Evolutionary conservation across 2,797 vertebrate species (phyloP).

Genomic region (Champsocephalus gunnari): DNA sequence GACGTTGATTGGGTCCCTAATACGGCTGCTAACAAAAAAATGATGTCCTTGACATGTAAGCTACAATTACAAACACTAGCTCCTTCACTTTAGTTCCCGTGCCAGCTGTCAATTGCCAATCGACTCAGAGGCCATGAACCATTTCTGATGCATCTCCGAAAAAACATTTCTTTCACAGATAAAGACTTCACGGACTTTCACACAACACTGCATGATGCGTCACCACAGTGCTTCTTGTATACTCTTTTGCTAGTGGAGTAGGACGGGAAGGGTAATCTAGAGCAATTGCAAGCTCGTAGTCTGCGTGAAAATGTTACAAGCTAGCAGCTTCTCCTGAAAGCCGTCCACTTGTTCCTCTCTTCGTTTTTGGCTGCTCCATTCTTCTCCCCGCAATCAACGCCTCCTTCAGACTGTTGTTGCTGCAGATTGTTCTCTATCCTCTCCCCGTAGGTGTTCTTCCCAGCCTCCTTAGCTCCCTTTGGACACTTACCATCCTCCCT

Average conservation of each 20-base stretch:
- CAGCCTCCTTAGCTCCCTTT: slow-evolving; percentile 55
- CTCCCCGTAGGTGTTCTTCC: slow-evolving; percentile 62
- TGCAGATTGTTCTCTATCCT: slow-evolving; percentile 37
- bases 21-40: too few species aligned
- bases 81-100: too few species aligned
- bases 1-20: too few species aligned
- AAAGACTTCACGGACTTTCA: neutral
- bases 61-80: too few species aligned
- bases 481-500: slow-evolving; percentile 52
- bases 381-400: slow-evolving; percentile 39
- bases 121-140: too few species aligned
- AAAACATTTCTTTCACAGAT: too few species aligned
- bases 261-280: slow-evolving; percentile 13
- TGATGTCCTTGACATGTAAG: too few species aligned
- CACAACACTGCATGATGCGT: neutral
- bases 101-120: too few species aligned
- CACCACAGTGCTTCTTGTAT: neutral
- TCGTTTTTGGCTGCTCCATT: slow-evolving; percentile 7
- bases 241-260: slow-evolving; percentile 10
- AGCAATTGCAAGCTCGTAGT: slow-evolving; percentile 22
- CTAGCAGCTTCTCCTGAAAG: slow-evolving; percentile 25
- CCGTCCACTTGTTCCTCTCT: slow-evolving; percentile 41
- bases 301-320: slow-evolving; percentile 28
- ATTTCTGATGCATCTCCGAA: too few species aligned
- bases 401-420: slow-evolving; percentile 56